Percentiles rank a stretch among this genome's conserved stretches.
Conservation (phyloP, 2,797 vertebrate species). For the Sebastes cheni region DNA sequence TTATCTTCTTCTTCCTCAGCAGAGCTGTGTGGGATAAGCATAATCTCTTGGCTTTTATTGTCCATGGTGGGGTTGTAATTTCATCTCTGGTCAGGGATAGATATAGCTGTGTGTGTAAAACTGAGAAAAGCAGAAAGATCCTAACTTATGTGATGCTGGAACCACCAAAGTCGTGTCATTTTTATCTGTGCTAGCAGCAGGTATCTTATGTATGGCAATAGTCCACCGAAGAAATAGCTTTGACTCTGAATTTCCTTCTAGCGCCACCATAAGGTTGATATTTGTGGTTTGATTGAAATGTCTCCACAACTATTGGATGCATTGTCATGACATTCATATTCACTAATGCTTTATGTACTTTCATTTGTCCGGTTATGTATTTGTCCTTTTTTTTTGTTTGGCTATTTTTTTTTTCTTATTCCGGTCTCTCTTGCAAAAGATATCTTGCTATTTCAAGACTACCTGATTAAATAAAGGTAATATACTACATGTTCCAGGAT, state of each 20-base stretch:
- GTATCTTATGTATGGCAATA: not conserved
- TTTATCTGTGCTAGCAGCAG: not conserved
- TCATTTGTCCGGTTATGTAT: not conserved
- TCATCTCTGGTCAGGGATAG: not conserved
- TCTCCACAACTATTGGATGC: not conserved
- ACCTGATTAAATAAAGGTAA: too few species aligned
- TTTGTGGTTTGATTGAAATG: not conserved
- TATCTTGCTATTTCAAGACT: not conserved
- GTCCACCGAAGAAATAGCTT: not conserved
- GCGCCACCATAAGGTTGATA: not conserved
- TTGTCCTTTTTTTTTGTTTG: not conserved
- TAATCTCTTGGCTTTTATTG: constrained; percentile 19
- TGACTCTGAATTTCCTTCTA: not conserved
- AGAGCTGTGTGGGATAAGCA: constrained; percentile 18
- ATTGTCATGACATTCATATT: not conserved
- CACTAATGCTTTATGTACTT: not conserved
- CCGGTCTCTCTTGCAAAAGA: not conserved
- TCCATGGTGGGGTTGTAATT: not conserved
- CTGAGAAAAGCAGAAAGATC: not conserved
- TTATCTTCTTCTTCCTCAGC: constrained; percentile 7
- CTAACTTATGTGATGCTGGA: not conserved
- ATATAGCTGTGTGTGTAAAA: not conserved
- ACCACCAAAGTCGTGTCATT: not conserved
- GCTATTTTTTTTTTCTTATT: not conserved
- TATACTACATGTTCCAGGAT: not conserved